phyloP scores from a whole-genome alignment of 2,797 vertebrate species.

The Acanthornis magna region DNA sequence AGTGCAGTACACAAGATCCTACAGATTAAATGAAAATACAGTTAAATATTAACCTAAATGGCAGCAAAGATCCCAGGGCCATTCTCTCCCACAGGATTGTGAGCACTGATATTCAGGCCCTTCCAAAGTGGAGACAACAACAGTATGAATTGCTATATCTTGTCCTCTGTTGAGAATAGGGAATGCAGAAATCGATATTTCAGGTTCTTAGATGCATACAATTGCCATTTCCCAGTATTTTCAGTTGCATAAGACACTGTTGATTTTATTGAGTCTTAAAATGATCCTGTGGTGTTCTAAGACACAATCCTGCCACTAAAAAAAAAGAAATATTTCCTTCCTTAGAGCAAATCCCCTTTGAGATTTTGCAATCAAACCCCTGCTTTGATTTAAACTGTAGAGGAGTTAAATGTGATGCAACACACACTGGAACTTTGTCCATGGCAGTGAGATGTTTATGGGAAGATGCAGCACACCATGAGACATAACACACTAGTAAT shows the following conservation, averaged over 20 bases:
- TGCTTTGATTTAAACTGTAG: background rate
- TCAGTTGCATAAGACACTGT: background rate
- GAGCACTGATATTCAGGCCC: background rate
- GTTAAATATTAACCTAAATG: slow-evolving; percentile 40
- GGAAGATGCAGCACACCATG: background rate
- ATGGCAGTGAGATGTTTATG: background rate
- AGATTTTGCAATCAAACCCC: background rate
- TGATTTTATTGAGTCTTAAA: background rate
- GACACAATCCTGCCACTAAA: background rate
- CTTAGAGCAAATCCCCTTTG: background rate
- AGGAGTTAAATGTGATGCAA: background rate
- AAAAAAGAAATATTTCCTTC: background rate
- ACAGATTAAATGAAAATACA: background rate
- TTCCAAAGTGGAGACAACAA: background rate
- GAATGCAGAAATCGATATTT: background rate
- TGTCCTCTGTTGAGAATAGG: background rate
- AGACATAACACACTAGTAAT: background rate
- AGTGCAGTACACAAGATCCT: background rate
- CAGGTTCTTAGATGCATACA: background rate
- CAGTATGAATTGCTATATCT: background rate
- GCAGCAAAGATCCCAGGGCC: background rate
- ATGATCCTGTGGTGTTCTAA: background rate
- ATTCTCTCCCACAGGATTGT: background rate
- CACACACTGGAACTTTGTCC: background rate
- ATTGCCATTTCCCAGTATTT: background rate